A percentile compares a stretch with the other conserved stretches of the same genome.
phyloP scores from a whole-genome alignment of 2,797 vertebrate genomes.

The Sylvia borin region DNA sequence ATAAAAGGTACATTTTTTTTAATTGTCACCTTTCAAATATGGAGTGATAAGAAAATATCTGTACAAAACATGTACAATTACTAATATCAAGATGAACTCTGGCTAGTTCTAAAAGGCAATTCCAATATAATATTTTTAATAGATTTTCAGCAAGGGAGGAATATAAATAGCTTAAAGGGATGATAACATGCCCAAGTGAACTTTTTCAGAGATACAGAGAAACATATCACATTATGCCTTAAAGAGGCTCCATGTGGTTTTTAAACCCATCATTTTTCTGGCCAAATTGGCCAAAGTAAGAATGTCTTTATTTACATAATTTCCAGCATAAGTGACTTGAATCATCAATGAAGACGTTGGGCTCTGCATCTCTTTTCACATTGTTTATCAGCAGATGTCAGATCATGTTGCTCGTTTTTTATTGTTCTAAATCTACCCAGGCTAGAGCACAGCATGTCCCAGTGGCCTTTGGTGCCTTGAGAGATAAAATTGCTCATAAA shows the following conservation, averaged over 20 bases:
- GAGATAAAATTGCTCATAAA: background rate
- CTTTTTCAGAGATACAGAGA: background rate
- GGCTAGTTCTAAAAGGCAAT: background rate
- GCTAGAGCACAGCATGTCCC: background rate
- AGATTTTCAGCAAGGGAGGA: background rate
- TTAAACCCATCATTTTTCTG: background rate
- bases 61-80: background rate
- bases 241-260: background rate
- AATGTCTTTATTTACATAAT: background rate
- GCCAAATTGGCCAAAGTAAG: background rate
- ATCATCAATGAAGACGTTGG: background rate
- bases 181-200: background rate
- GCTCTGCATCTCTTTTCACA: background rate
- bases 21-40: background rate
- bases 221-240: background rate
- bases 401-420: background rate
- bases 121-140: background rate
- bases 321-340: background rate
- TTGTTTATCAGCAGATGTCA: slow-evolving; percentile 26
- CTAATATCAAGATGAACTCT: background rate
- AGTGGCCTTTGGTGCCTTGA: background rate
- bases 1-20: slow-evolving; percentile 1
- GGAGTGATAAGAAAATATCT: background rate
- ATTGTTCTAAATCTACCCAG: background rate
- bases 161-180: background rate